Evolutionary conservation across 2,113 vertebrate species (phyloP).

Genomic region (Microtus montanus): DNA sequence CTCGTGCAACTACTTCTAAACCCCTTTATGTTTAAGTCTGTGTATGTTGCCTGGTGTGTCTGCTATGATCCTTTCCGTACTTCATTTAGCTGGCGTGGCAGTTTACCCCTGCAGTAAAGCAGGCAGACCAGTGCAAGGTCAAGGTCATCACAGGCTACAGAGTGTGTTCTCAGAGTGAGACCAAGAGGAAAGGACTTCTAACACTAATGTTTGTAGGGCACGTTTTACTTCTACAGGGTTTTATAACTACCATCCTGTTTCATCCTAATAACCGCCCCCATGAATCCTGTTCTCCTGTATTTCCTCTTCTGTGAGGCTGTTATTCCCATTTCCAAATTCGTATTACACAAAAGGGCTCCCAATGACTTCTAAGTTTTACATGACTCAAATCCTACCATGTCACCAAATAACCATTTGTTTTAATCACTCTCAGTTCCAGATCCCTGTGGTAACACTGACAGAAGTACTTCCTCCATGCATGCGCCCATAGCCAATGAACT

Average conservation of each 20-base stretch:
- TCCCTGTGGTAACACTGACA: background rate
- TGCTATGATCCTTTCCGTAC: background rate
- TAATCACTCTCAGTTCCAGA: background rate
- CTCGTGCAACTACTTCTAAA: background rate
- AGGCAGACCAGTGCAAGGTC: background rate
- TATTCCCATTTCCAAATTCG: constrained; percentile 14
- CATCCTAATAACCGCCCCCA: background rate
- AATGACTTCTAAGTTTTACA: constrained; percentile 9
- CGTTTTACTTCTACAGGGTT: background rate
- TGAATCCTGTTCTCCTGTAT: constrained; percentile 10
- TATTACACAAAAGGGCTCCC: background rate
- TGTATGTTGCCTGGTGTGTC: background rate
- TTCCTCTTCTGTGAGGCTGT: constrained; percentile 13
- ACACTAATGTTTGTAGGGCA: background rate
- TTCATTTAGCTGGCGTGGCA: background rate
- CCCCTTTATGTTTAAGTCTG: background rate
- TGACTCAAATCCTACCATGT: background rate
- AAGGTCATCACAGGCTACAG: background rate
- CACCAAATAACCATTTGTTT: background rate
- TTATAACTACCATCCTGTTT: background rate
- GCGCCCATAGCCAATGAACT: background rate
- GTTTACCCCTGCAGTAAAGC: background rate
- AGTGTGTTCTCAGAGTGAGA: background rate
- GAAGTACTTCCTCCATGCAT: background rate
- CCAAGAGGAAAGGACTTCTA: background rate